Base-by-base conservation (phyloP, 2,113 vertebrate genomes). In the Hymenochirus boettgeri region DNA sequence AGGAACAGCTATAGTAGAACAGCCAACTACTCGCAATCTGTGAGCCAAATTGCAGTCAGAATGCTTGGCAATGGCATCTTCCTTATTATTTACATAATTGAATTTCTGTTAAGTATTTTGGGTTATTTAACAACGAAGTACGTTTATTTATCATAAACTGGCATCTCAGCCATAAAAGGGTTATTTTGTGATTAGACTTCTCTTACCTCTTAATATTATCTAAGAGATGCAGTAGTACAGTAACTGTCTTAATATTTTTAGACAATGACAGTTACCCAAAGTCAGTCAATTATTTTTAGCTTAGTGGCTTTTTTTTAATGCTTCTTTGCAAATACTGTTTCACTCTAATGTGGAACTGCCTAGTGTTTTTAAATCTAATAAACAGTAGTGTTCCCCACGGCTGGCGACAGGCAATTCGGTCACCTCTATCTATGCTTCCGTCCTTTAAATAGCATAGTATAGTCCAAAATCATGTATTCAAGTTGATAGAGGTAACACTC, bases 41-140 rank as follows among this genome's bases (percentile, higher is more conserved):
- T 80, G 81, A 86, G 83, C 81, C 83, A 85, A 85, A 86, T 83
- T 87, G 82, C 71, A 83, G 83, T 84, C 80, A 79, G 76, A 70
- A 79, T 76, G 70, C 82, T 86, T 88, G 83, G 80, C 83, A 82
- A 82, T 77, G 80, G 73, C 69, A 80, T 75, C 10, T n/a, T 82
- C 78, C 79, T 87, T 82, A 88, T 89, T 87, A 86, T 86, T 86
- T 83, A 77, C 81, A 82, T 90, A 89, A 91, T 89, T 91, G 84
- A 90, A 90, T 90, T 90, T 89, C 81, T 83, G 81, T 87, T 91
- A 87, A 82, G 75, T 69, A 11, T 75, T 73, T 74, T 81, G 61
- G 78, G 79, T 86, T 85, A 86, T 86, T 88, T 86, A 84, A 86
- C 83, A 83, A 84, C 82, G 79, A 73, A 87, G 83, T 86, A 82